Evolutionary conservation across 2,888 invertebrate genomes (phyloP).

Genomic region (Aethes cnicana): DNA sequence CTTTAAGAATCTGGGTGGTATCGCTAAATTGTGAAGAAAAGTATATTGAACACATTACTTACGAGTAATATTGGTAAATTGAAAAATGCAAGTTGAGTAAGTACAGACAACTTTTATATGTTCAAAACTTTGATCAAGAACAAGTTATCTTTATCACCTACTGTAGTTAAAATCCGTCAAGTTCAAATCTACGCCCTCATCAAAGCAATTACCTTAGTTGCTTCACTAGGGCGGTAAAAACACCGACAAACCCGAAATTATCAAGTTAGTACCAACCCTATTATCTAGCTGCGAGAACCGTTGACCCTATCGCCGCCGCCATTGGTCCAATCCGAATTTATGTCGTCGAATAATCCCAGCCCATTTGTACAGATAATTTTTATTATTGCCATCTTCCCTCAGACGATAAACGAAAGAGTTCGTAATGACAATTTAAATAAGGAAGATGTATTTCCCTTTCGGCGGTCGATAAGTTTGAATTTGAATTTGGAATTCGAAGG

Average conservation of each 20-base stretch:
- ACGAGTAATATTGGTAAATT: no score
- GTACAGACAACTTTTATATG: no score
- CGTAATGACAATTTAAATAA: conserved; percentile 82
- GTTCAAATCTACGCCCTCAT: not conserved
- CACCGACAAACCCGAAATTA: not conserved
- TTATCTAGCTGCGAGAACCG: conserved; percentile 67
- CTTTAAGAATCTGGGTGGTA: no score
- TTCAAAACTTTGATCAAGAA: no score
- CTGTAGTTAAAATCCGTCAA: not conserved
- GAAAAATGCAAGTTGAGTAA: no score
- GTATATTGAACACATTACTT: no score
- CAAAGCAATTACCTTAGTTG: not conserved
- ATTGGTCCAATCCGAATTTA: conserved; percentile 80
- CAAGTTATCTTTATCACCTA: no score
- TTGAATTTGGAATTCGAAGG: conserved; percentile 67
- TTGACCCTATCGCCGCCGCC: conserved; percentile 78
- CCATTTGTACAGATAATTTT: conserved; percentile 83
- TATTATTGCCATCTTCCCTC: conserved; percentile 81
- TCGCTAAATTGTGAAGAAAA: no score
- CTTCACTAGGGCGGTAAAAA: not conserved
- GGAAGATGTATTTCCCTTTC: conserved; percentile 79
- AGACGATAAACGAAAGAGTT: conserved; percentile 80
- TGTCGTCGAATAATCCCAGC: conserved; percentile 78
- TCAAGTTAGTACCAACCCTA: conserved; percentile 53
- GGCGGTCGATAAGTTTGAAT: conserved; percentile 72